These are phyloP conservation scores for Morphnarchus princeps DNA, from an alignment of 2,113 vertebrate genomes.

Conservation along the genomic window DNA sequence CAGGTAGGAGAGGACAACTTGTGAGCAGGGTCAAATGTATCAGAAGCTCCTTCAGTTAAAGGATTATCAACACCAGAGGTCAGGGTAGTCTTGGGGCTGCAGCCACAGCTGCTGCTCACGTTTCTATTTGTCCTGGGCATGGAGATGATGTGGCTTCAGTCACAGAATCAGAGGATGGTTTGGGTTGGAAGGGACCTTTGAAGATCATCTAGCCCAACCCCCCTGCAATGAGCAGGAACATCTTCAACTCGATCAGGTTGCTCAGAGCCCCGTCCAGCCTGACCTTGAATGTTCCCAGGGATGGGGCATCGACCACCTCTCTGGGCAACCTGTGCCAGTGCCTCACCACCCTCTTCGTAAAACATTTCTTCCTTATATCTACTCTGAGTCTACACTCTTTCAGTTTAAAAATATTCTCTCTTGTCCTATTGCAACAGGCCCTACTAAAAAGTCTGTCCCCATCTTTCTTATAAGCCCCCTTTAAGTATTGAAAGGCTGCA, in stretches of 20 bases:
- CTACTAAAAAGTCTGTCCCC: too few relatives aligned
- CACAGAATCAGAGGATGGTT: neutral
- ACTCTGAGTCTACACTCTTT: too few relatives aligned
- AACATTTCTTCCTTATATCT: too few relatives aligned
- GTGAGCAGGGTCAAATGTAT: neutral
- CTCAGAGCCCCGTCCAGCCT: rapidly evolving
- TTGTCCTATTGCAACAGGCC: too few relatives aligned
- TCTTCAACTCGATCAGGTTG: rapidly evolving
- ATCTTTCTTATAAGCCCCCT: too few relatives aligned
- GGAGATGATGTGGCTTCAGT: neutral
- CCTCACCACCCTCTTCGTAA: too few relatives aligned
- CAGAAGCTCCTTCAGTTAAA: neutral
- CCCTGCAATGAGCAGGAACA: neutral
- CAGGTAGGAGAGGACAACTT: neutral
- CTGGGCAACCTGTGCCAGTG: too few relatives aligned
- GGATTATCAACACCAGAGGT: rapidly evolving
- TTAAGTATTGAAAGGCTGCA: too few relatives aligned
- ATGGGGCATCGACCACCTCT: neutral
- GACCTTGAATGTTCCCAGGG: neutral
- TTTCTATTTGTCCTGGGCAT: neutral
- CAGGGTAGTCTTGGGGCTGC: neutral
- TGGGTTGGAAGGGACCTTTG: neutral
- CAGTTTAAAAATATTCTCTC: too few relatives aligned
- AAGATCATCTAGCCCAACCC: rapidly evolving
- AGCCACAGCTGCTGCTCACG: neutral